A percentile compares a stretch with the other conserved stretches of the same genome.
These are phyloP conservation scores for Eurystomus glaucurus DNA, from an alignment of 2,797 vertebrate species.

Conservation along the genomic window DNA sequence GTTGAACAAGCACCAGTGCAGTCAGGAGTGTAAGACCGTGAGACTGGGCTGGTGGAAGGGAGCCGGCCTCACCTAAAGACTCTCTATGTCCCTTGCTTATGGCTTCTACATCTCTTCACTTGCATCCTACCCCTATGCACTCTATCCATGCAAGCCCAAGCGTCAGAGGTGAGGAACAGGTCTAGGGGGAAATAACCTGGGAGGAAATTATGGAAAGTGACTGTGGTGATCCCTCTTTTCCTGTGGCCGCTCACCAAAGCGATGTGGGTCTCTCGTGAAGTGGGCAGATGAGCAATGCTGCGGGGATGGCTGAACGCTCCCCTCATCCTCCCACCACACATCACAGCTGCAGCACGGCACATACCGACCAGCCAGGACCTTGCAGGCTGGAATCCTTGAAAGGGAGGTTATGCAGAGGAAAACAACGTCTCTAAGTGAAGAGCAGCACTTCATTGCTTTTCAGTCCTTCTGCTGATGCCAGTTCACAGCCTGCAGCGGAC, in stretches of 20 bases:
- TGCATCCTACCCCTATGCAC: not conserved
- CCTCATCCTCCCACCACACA: not conserved
- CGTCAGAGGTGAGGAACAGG: accelerated
- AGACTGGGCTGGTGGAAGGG: not conserved
- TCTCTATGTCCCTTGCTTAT: not conserved
- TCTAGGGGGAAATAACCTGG: not conserved
- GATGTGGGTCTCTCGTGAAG: accelerated
- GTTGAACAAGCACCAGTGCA: accelerated
- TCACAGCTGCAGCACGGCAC: accelerated
- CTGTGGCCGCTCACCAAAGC: not conserved
- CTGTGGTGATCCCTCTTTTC: not conserved
- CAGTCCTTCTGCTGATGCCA: not conserved
- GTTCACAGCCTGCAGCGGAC: not conserved
- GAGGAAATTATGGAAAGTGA: not conserved
- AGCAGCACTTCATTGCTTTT: conserved; percentile 10
- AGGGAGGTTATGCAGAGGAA: not conserved
- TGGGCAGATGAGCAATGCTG: accelerated
- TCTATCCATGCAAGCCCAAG: not conserved
- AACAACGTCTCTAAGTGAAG: not conserved
- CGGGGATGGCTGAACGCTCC: accelerated
- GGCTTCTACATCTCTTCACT: not conserved
- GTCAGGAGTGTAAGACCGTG: not conserved
- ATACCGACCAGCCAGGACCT: accelerated
- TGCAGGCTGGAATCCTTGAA: not conserved
- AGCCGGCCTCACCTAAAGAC: not conserved